Conservation (phyloP, 2,888 invertebrate genomes). For the Dryomyza anilis region DNA sequence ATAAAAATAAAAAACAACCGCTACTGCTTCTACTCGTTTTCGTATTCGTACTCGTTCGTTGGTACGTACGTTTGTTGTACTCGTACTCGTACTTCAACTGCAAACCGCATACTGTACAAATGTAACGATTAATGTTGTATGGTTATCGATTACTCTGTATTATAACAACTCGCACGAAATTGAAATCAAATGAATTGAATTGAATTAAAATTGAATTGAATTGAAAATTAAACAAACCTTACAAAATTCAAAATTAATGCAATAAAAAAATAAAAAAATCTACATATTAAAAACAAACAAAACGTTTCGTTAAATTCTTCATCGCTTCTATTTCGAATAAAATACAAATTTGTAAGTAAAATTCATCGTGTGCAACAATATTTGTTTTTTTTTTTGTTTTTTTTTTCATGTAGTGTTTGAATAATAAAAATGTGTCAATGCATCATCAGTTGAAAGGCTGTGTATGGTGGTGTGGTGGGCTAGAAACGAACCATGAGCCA, state of each 20-base stretch:
- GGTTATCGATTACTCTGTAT: slow-evolving; percentile 26
- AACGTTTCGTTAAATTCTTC: neutral
- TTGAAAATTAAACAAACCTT: neutral
- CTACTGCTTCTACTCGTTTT: neutral
- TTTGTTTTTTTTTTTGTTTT: neutral
- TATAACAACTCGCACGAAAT: slow-evolving; percentile 2
- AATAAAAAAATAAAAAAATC: neutral
- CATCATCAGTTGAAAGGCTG: too few relatives aligned
- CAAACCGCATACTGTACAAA: slow-evolving; percentile 10
- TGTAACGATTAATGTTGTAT: slow-evolving; percentile 29
- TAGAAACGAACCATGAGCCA: too few relatives aligned
- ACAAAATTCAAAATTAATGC: slow-evolving; percentile 11
- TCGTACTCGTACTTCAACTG: slow-evolving; percentile 10
- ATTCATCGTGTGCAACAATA: slow-evolving; percentile 37
- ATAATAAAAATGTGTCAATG: too few relatives aligned
- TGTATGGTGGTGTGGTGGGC: too few relatives aligned
- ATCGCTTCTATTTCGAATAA: slow-evolving; percentile 13
- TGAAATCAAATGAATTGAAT: slow-evolving; percentile 10
- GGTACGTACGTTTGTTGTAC: too few relatives aligned
- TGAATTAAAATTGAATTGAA: neutral
- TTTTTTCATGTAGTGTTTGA: too few relatives aligned
- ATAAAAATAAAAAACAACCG: neutral
- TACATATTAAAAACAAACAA: neutral
- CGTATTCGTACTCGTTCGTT: neutral
- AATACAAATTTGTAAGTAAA: slow-evolving; percentile 50